Evolutionary conservation across 2,888 invertebrate genomes (phyloP).

Genomic region (Saturnia pavonia): DNA sequence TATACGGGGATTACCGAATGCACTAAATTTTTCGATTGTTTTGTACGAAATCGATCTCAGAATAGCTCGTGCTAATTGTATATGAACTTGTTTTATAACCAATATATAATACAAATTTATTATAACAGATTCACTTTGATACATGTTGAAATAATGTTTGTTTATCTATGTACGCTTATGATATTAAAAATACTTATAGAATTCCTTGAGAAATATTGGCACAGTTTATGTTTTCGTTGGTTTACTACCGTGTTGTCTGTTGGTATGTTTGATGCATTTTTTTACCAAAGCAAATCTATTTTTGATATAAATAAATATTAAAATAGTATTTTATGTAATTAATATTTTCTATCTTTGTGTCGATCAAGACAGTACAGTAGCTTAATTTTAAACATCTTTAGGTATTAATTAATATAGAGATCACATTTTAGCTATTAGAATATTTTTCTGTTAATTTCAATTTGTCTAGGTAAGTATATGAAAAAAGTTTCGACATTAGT

Average conservation of each 20-base stretch:
- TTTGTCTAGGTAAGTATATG: too few species aligned
- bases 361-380: too few species aligned
- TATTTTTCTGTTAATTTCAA: too few species aligned
- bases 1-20: not conserved
- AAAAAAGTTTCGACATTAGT: too few species aligned
- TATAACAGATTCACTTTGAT: constrained; percentile 40
- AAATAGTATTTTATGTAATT: too few species aligned
- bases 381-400: too few species aligned
- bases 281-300: not conserved
- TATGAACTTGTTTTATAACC: constrained; percentile 49
- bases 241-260: constrained; percentile 22
- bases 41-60: constrained; percentile 26
- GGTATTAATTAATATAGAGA: too few species aligned
- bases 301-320: too few species aligned
- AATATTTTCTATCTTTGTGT: too few species aligned
- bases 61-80: constrained; percentile 46
- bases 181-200: constrained; percentile 25
- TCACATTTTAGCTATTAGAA: too few species aligned
- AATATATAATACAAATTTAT: constrained; percentile 41
- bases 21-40: constrained; percentile 7
- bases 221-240: constrained; percentile 21
- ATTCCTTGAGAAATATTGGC: constrained; percentile 30
- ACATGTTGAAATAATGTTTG: constrained; percentile 41
- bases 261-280: not conserved
- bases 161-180: constrained; percentile 47